Conservation (phyloP, 2,797 vertebrate genomes). For the Hippoglossus hippoglossus region DNA sequence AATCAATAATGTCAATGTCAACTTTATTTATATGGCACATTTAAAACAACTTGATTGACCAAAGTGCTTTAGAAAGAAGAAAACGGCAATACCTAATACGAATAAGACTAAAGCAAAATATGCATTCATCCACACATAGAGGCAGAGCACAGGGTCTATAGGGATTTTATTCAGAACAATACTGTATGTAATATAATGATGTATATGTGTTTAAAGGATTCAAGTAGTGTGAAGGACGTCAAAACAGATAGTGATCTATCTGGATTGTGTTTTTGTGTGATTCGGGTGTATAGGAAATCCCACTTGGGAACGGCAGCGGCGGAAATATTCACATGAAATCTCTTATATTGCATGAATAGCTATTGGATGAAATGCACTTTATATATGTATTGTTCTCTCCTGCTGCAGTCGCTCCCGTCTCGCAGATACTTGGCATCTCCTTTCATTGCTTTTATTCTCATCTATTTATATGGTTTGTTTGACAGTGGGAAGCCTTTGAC, state of each 20-base stretch:
- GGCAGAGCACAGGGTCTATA: too few species aligned
- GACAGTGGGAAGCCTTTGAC: neutral
- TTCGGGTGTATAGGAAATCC: neutral
- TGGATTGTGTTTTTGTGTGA: neutral
- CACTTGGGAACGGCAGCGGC: neutral
- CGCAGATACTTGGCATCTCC: neutral
- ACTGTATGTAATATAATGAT: too few species aligned
- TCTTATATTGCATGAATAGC: neutral
- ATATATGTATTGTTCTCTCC: neutral
- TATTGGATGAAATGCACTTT: neutral
- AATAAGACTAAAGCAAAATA: neutral
- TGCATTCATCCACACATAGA: neutral
- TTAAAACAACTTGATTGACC: too few species aligned
- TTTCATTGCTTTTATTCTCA: neutral
- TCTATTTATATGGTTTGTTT: neutral
- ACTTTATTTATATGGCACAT: too few species aligned
- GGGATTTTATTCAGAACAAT: too few species aligned
- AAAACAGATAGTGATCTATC: too few species aligned
- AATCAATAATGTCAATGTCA: too few species aligned
- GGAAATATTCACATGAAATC: neutral
- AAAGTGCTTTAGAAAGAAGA: neutral
- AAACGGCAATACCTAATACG: constrained; percentile 1
- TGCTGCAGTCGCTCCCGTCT: neutral
- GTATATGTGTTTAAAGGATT: too few species aligned
- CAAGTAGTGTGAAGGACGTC: too few species aligned